Base-by-base conservation (phyloP, 2,888 invertebrate genomes). In the Gymnocheta viridis region DNA sequence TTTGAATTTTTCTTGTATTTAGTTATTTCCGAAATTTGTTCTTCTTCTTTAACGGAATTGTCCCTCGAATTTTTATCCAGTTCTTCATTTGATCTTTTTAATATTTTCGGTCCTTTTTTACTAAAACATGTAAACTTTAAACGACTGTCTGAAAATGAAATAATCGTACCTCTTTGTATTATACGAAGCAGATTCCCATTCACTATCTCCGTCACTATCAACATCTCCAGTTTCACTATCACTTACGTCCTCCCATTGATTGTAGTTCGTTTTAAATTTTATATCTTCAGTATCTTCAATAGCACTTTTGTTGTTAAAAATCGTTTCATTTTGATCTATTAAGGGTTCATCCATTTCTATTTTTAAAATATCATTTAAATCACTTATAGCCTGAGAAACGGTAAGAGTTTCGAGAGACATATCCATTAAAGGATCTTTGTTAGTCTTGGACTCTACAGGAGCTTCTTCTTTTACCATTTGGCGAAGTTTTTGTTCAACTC, bases 311-410 rank as follows among this genome's bases (percentile, higher is more conserved):
- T 54, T 44, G 7, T 5, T n/a, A 2, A 41, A 49, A 10, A 5
- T 19, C 0, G 22, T 14, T 4, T 62, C 74, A 47, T 70, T 35
- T 10, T 47, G 54, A 17, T 80, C 80, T 14, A 56, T 49, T 38
- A 78, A 24, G 3, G 80, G 69, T 24, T 85, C 82, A 9, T 62
- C 70, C 24, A 60, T 72, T 79, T 84, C 84, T 14, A 81, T 47
- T 73, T 84, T 84, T 17, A 84, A 47, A 2, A 81, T 49, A 35
- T 77, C 76, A 19, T 17, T 58, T 58, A 83, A 44, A 51, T 88
- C 64, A 93, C 86, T 17, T 88, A 86, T 54, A 85, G 87, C 87
- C 93, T 93, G 14, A 2, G 56, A 41, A 12, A 64, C 24, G 1
- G 35, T 44, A 6, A 14, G 41, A 72, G 29, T 72, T 29, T 70